Percentiles rank a stretch among this genome's conserved stretches.
phyloP scores from a whole-genome alignment of 2,797 vertebrate genomes.

The Cephalopachus bancanus region DNA sequence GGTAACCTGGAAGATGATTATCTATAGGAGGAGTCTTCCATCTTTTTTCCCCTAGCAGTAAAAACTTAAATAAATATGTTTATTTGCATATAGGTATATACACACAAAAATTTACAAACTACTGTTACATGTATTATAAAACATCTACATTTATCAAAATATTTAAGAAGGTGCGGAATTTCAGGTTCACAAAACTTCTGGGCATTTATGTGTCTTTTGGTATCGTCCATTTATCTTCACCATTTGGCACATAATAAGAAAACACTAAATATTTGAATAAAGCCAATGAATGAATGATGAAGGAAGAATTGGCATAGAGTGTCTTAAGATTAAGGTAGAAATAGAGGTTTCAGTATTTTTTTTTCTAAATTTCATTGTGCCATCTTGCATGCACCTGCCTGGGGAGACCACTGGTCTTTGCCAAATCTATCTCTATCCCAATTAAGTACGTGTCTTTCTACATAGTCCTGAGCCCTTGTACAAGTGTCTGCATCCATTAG shows the following conservation, averaged over 20 bases:
- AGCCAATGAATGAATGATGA: neutral
- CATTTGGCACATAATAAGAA: neutral
- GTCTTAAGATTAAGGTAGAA: neutral
- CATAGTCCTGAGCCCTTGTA: neutral
- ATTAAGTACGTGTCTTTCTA: neutral
- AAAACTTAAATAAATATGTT: neutral
- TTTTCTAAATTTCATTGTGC: neutral
- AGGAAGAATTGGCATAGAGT: neutral
- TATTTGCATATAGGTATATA: neutral
- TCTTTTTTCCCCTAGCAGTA: neutral
- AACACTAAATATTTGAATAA: neutral
- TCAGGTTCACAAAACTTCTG: too few relatives aligned
- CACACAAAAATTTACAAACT: neutral
- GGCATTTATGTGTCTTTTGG: too few relatives aligned
- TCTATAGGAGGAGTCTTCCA: neutral
- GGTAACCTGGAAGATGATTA: neutral
- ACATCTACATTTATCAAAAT: neutral
- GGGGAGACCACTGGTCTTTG: neutral
- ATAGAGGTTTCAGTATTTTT: neutral
- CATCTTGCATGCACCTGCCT: neutral
- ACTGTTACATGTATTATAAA: neutral
- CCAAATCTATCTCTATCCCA: neutral
- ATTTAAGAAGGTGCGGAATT: neutral
- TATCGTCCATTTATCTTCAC: too few relatives aligned
- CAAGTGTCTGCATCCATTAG: neutral